phyloP scores from a whole-genome alignment of 2,888 invertebrate genomes.

The Drosophila longiperda region DNA sequence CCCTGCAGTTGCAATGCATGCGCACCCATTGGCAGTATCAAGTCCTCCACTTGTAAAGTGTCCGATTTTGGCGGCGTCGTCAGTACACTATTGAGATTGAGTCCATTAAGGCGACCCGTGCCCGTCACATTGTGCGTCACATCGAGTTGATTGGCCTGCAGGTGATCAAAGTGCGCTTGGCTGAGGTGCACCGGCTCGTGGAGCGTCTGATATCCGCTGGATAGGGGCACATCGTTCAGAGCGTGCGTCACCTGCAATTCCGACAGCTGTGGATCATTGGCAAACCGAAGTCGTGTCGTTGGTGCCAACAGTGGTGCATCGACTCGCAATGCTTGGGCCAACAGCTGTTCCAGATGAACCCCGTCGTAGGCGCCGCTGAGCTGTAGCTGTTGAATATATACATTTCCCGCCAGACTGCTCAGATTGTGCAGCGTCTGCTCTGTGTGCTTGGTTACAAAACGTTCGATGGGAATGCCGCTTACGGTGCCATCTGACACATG shows the following conservation, averaged over 20 bases:
- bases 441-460: constrained; percentile 80
- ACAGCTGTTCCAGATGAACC: constrained; percentile 84
- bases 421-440: too few relatives aligned
- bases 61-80: too few relatives aligned
- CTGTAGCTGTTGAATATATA: too few relatives aligned
- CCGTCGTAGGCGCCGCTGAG: too few relatives aligned
- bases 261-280: constrained; percentile 41
- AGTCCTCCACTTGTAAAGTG: too few relatives aligned
- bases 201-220: constrained; percentile 67
- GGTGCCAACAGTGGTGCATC: constrained; percentile 80
- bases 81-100: constrained; percentile 75
- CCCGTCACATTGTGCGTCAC: constrained; percentile 83
- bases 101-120: constrained; percentile 72
- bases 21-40: too few relatives aligned
- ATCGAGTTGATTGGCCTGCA: constrained; percentile 77
- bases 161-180: constrained; percentile 69
- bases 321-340: constrained; percentile 84
- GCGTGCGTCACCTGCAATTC: constrained; percentile 78
- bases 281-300: constrained; percentile 83
- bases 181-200: constrained; percentile 77
- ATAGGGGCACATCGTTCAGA: constrained; percentile 83
- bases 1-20: too few relatives aligned
- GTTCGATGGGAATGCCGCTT: constrained; percentile 84
- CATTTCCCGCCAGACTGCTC: too few relatives aligned
- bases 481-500: constrained; percentile 84